Evolutionary conservation across 2,113 vertebrate genomes (phyloP).

Genomic region (Sylvia atricapilla): DNA sequence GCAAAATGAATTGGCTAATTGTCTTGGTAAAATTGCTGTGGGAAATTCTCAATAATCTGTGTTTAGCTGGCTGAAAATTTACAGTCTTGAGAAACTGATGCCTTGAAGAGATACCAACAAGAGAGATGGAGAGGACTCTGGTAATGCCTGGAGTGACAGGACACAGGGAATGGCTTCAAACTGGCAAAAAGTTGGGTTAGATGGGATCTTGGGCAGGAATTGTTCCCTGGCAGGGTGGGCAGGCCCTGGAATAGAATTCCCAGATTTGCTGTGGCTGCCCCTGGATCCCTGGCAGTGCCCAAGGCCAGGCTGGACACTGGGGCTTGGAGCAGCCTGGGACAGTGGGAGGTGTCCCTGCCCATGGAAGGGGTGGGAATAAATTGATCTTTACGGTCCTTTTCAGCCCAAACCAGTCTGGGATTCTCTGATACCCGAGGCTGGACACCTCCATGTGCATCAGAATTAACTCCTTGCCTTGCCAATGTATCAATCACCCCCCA

Average conservation of each 20-base stretch:
- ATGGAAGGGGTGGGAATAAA: accelerated
- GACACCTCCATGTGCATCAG: not conserved
- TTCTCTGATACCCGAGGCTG: not conserved
- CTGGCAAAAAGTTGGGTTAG: accelerated
- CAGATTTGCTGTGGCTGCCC: not conserved
- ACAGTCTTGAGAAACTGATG: not conserved
- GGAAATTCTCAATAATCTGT: not conserved
- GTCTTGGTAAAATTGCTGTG: not conserved
- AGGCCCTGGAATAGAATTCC: not conserved
- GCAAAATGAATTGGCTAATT: not conserved
- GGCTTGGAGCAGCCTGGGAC: not conserved
- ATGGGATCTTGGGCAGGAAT: not conserved
- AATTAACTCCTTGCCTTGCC: not conserved
- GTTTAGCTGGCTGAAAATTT: not conserved
- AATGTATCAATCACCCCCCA: not conserved
- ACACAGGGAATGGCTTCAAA: not conserved
- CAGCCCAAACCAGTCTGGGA: not conserved
- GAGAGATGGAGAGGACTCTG: not conserved
- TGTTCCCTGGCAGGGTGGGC: not conserved
- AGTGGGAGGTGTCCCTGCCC: not conserved
- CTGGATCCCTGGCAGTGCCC: not conserved
- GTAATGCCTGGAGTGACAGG: not conserved
- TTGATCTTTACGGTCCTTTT: not conserved
- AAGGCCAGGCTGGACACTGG: not conserved
- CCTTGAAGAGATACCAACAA: not conserved